Evolutionary conservation across 2,888 invertebrate genomes (phyloP), one percentile per base, ranked within the genome.

Genomic region (Agonopterix heracliana): DNA sequence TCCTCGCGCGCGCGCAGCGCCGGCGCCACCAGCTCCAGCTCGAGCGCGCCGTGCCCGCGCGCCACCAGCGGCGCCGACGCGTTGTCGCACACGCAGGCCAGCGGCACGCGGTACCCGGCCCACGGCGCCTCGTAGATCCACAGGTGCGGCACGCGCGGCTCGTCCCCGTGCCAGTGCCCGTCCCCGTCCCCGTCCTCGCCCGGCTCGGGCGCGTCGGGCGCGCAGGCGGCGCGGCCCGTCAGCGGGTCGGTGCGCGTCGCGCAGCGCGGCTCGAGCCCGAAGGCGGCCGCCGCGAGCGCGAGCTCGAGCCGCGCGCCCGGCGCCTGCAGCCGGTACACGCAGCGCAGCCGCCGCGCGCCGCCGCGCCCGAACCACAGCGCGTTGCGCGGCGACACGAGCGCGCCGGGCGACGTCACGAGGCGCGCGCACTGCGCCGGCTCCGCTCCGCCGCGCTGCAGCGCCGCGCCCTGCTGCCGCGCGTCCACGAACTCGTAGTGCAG

Each of bases 321-420:
- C 11, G 90, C 91, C 70, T 93, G 93, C 59, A 95, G 90, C 51
- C 95, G 91, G 73, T 94, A 95, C 48, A 93, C 90, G 73, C 96
- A 96, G 50, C 94, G 93, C 49, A 96, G 78, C 56, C 93, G 92
- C 54, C 89, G 90, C 35, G 94, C 92, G 4, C 96, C 96, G 0
- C 96, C 96, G 42, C 96, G 90, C 0, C 96, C 96, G 71, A 93
- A 96, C 64, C 96, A 90, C 71, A 96, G 93, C 2, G 95, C 93
- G 74, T 96, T 96, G 11, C 94, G 93, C 56, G 95, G 91, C 41
- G 93, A 90, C 1, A 94, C 92, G 65, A 95, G 93, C 34, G 93
- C 90, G 57, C 83, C 86, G 9, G 90, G 89, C 51, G 74, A 74
- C 41, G 71, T 69, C 42, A 84, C 57, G 46, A 71, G 65, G 12